phyloP scores from a whole-genome alignment of 2,113 vertebrate genomes.

The Corvus moneduloides region DNA sequence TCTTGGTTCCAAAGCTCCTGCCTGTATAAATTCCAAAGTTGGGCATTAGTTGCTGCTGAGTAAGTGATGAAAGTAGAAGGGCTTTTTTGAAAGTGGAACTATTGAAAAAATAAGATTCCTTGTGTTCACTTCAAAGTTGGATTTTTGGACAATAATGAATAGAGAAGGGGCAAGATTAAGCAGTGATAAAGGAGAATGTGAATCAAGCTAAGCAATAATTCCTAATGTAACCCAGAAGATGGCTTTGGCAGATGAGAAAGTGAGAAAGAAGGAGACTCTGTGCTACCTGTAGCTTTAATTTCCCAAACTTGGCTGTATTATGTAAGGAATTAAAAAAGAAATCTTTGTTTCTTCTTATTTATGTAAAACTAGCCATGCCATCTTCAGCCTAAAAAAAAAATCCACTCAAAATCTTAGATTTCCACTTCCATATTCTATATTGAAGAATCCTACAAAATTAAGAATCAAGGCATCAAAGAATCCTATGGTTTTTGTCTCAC shows the following conservation, averaged over 20 bases:
- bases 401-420: neutral
- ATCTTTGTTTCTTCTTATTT: neutral
- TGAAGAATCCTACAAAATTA: neutral
- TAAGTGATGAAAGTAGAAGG: neutral
- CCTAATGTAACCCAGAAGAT: neutral
- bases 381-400: neutral
- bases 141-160: neutral
- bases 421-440: neutral
- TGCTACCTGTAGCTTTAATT: neutral
- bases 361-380: neutral
- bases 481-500: neutral
- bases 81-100: neutral
- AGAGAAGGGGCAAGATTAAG: neutral
- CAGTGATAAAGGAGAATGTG: neutral
- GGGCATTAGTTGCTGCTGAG: neutral
- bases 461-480: neutral
- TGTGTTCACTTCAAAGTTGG: neutral
- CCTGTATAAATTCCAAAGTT: neutral
- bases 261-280: neutral
- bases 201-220: neutral
- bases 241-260: neutral
- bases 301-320: neutral
- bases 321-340: neutral
- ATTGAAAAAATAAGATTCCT: neutral
- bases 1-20: slow-evolving; percentile 8